A percentile compares a stretch with the other conserved stretches of the same genome.
These are phyloP conservation scores for Pandemis cinnamomeana DNA, from an alignment of 2,888 invertebrate species.

Conservation along the genomic window DNA sequence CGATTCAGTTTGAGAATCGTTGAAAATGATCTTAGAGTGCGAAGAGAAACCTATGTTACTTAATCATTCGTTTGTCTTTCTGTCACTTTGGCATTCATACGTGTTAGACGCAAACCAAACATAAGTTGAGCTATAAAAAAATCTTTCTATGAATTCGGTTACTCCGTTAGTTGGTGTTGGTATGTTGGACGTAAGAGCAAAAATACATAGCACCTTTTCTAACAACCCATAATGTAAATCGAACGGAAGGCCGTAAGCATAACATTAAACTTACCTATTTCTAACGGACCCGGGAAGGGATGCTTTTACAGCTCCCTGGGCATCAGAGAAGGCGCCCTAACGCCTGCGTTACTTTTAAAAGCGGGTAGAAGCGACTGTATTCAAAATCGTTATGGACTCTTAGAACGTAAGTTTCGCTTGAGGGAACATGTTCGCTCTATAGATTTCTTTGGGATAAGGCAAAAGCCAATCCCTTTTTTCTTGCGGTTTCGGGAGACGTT, in stretches of 20 bases:
- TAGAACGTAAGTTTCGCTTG: conserved; percentile 16
- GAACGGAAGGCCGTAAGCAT: conserved; percentile 24
- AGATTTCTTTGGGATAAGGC: conserved; percentile 23
- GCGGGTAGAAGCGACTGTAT: conserved; percentile 27
- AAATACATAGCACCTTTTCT: conserved; percentile 1
- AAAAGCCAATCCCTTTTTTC: conserved; percentile 12
- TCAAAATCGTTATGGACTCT: conserved; percentile 24
- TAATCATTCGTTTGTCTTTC: no score
- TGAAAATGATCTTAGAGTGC: no score
- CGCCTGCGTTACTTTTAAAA: conserved; percentile 33
- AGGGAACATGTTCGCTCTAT: conserved; percentile 8
- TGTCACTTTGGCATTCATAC: no score
- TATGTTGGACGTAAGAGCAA: background rate
- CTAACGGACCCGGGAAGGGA: conserved; percentile 15
- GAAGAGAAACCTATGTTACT: no score
- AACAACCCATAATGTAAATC: conserved; percentile 9
- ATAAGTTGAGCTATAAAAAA: no score
- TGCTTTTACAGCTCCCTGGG: conserved; percentile 24
- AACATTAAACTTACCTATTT: conserved; percentile 21
- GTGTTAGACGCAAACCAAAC: no score
- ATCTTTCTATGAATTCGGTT: no score
- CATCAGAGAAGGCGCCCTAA: conserved; percentile 6
- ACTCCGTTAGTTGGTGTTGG: no score
- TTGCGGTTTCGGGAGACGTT: background rate
- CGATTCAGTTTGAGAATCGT: no score